Conservation (phyloP, 2,888 invertebrate species). For the Rhopalosiphum nymphaeae region DNA sequence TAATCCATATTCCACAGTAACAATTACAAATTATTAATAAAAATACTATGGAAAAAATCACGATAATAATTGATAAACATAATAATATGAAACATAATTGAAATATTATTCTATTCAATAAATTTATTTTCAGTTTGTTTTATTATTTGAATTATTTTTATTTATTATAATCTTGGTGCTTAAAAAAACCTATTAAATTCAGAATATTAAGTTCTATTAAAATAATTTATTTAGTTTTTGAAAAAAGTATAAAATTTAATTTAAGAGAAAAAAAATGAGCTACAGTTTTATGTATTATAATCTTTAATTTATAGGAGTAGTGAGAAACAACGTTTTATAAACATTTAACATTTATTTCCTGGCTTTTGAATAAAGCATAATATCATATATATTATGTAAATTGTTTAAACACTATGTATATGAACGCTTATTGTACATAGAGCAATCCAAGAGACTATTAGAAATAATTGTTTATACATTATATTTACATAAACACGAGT, state of each 20-base stretch:
- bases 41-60: not conserved
- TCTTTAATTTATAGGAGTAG: not conserved
- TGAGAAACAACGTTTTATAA: not conserved
- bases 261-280: not conserved
- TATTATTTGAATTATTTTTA: not conserved
- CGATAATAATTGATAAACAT: not conserved
- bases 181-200: not conserved
- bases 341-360: not conserved
- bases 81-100: not conserved
- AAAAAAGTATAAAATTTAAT: not conserved
- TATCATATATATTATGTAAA: constrained; percentile 4
- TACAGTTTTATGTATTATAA: not conserved
- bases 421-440: not conserved
- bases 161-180: not conserved
- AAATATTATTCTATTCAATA: not conserved
- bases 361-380: not conserved
- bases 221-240: not conserved
- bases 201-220: not conserved
- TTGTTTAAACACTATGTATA: not conserved
- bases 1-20: not conserved
- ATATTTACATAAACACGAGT: not conserved
- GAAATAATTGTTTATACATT: not conserved
- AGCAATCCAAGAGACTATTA: not conserved
- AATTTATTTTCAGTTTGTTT: not conserved
- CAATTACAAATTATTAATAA: not conserved